phyloP scores from a whole-genome alignment of 2,113 vertebrate species.

The Acrocephalus kingi region DNA sequence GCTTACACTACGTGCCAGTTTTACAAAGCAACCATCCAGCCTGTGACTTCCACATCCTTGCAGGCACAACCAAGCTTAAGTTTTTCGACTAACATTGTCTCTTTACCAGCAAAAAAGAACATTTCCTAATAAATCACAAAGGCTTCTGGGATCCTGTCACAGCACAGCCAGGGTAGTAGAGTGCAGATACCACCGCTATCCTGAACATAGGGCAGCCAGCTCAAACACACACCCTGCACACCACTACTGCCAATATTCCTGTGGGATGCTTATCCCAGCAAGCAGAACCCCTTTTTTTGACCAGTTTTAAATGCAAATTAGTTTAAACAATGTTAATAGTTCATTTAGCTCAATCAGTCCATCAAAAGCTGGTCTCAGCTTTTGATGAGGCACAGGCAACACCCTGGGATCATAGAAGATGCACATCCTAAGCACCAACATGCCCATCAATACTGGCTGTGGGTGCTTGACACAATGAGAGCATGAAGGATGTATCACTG shows the following conservation, averaged over 20 bases:
- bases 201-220: background rate
- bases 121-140: background rate
- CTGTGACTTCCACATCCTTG: background rate
- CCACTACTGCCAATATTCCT: background rate
- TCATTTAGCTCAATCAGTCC: background rate
- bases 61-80: background rate
- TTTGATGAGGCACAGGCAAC: background rate
- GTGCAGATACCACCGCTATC: background rate
- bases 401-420: background rate
- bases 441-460: background rate
- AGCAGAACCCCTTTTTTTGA: background rate
- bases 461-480: background rate
- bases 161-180: background rate
- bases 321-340: background rate
- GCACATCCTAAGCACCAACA: background rate
- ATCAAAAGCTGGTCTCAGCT: background rate
- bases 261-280: background rate
- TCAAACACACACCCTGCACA: background rate
- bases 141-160: background rate
- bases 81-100: rapidly evolving
- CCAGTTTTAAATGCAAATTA: background rate
- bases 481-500: background rate
- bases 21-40: background rate
- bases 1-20: background rate
- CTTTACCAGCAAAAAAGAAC: background rate